Base-by-base conservation (phyloP, 1,140 invertebrate genomes). In the Drosophila tani region DNA sequence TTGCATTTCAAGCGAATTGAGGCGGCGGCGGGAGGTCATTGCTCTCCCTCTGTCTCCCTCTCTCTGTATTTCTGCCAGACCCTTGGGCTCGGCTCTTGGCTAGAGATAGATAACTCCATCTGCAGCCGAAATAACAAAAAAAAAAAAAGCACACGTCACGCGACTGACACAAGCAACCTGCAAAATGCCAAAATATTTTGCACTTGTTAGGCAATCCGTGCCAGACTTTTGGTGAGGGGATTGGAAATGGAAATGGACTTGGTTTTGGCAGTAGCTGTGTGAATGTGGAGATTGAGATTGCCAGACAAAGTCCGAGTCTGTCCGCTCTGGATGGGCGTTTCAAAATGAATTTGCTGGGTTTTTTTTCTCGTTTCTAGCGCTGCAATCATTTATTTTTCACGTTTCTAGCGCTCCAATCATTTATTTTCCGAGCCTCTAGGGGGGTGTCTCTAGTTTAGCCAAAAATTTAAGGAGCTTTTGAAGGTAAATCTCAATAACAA, bases 141-240 rank as follows among this genome's bases (percentile, higher is more conserved):
- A 19, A 8, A 15, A 24, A 46, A 66, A 46, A 49, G 29, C 60
- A 63, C 65, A 63, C 58, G 65, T 68, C 65, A 68, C 65, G 65
- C 65, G 58, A 68, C 60, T 64, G 59, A 62, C 63, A 66, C 53
- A 35, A 59, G 15, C 63, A 66, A 66, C 56, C 56, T 67, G 62
- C 40, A 67, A 68, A 70, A 70, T 70, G 67, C 63, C 67, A 67
- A 67, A 70, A 68, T 67, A 70, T 67, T 66, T 66, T 69, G 60
- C 67, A 69, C 62, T 70, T 66, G 29, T 69, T 69, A 66, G 66
- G 60, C 60, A 66, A 64, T 66, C 47, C 47, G 50, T 27, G 47
- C 62, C 21, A 60, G 55, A 59, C 55, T 60, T 60, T 46, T 21
- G 32, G 55, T 38, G 32, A 14, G 62, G 49, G 32, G 17, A 27